Base-by-base conservation (phyloP, 2,113 vertebrate genomes). In the Psittacula cyanocephala region DNA sequence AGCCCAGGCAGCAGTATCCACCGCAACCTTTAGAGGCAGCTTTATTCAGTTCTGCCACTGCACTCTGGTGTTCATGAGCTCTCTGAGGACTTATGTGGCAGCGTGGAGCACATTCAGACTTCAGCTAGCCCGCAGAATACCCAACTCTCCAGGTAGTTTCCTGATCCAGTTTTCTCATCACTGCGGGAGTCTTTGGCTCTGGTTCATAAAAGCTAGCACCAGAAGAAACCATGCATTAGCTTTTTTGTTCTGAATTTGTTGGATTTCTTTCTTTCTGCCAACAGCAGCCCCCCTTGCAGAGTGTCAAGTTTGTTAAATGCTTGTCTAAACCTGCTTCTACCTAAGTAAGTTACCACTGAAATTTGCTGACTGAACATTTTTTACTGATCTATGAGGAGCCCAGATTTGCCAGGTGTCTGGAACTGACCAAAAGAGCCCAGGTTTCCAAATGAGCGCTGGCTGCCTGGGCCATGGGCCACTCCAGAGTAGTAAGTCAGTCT, bases 21-120 rank as follows among this genome's bases (percentile, higher is more conserved):
- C 17, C 0, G 4, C 37, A 70, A 22, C 11, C 9, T 59, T 65
- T 35, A 62, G 78, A 57, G 74, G n/a, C 46, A 89, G 50, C 43
- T 91, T 67, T 41, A 53, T 13, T n/a, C 78, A 68, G 24, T 16
- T 87, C 37, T 68, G 37, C 62, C 65, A 28, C 50, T 31, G 41
- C 31, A 12, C 9, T 49, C 8, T 2, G 27, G 0, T 37, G 24
- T 67, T 28, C 1, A 0, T 6, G n/a, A 89, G 37, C 46, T 67
- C 12, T 31, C 15, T 0, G 0, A 63, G n/a, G 29, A 22, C 65
- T 81, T 37, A 25, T 0, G 0, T 13, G 44, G 29, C 3, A 71
- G 13, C 2, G 0, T 33, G 46, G 67, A 65, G 53, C 17, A 33
- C 15, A 46, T 76, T 68, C 31, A 64, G 43, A 33, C 27, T 57